A percentile compares a stretch with the other conserved stretches of the same genome.
phyloP scores from a whole-genome alignment of 53 echinoderm and acorn worm genomes.

The Arbacia lixula region DNA sequence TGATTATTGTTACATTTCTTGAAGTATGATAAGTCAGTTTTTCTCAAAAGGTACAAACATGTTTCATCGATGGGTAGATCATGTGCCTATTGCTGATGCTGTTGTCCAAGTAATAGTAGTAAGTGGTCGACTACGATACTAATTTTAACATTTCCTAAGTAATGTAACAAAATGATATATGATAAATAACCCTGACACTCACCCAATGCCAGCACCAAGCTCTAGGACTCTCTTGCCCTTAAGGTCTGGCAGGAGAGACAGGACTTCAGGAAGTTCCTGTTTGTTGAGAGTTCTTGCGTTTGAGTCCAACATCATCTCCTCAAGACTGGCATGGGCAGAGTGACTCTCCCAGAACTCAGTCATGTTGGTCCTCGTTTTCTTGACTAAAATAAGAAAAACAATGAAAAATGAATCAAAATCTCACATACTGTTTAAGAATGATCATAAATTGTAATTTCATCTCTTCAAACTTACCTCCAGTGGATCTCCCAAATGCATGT shows the following conservation, averaged over 20 bases:
- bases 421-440: not conserved
- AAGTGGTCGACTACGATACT: no score
- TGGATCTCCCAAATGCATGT: no score
- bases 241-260: constrained; percentile 80
- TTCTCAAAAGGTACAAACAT: no score
- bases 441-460: not conserved
- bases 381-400: not conserved
- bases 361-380: constrained; percentile 61
- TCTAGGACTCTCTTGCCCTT: constrained; percentile 90
- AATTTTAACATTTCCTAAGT: no score
- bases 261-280: constrained; percentile 78
- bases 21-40: no score
- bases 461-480: no score
- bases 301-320: constrained; percentile 95
- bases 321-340: constrained; percentile 74
- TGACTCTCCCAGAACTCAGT: constrained; percentile 82
- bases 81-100: no score
- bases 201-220: constrained; percentile 75
- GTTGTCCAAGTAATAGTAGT: no score
- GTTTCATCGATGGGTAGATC: no score
- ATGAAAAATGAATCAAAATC: not conserved
- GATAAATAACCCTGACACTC: constrained; percentile 2
- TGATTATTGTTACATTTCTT: no score
- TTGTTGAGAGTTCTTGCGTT: constrained; percentile 64
- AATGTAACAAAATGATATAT: no score